Base-by-base conservation (phyloP, 2,888 invertebrate species). In the Drosophila paracracens region DNA sequence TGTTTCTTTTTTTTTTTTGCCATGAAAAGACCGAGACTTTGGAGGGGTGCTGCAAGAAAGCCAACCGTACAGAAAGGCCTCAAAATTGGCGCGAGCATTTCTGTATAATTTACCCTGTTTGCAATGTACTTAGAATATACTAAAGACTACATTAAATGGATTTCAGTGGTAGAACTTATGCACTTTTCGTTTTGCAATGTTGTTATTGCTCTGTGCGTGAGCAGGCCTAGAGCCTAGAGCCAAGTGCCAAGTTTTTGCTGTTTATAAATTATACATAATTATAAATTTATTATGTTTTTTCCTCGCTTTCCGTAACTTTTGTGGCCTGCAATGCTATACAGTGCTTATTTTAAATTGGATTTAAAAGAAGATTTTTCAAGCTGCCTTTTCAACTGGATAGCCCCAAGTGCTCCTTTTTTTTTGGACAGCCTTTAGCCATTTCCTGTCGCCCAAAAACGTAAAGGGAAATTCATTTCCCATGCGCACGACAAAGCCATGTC, bases 401-500 rank as follows among this genome's bases (percentile, higher is more conserved):
- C 35, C 59, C 43, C 53, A 59, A 68, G 53, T 53, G 18, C 29
- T 31, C 10, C 53, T 46, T 18, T 52, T 21, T 57, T 60, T 53
- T 54, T 63, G 53, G 66, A 59, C 61, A 60, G 78, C 70, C 76
- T 79, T 63, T 59, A 71, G 82, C 75, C 74, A 87, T 76, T 85
- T 85, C 84, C 84, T 85, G 85, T 79, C 76, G 88, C 89, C 88
- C 70, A 80, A 84, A 89, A 76, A 69, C 56, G 53, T 57, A 53
- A 69, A 80, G 65, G 74, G 70, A 90, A 85, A 85, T 90, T 90
- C 90, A 90, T 90, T 85, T 90, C 79, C 88, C 74, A 72, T 79
- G 81, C 89, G 74, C 74, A 72, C 88, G 89, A 90, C 85, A 90
- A 89, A 90, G 90, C 78, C 89, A 74, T 87, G 82, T 85, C 89